Evolutionary conservation across 2,113 vertebrate species (phyloP).

Genomic region (Seriola dumerili): DNA sequence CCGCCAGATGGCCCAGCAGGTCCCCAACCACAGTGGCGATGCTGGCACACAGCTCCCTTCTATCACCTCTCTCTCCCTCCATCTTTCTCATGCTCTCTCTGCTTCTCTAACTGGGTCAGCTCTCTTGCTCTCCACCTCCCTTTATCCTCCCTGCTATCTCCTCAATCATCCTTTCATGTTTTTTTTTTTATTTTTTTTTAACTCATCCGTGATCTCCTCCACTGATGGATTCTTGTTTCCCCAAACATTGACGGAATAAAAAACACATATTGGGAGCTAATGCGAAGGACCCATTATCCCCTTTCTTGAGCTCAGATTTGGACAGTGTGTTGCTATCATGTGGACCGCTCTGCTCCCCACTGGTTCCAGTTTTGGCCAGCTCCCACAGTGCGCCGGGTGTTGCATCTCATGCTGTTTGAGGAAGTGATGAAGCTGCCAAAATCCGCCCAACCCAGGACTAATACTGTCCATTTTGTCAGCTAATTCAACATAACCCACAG

Average conservation of each 20-base stretch:
- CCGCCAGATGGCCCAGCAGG: conserved; percentile 83
- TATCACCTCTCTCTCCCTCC: conserved; percentile 52
- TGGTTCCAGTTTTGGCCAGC: conserved; percentile 43
- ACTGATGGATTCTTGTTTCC: conserved; percentile 16
- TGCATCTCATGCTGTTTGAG: conserved; percentile 55
- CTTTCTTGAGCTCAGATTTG: conserved; percentile 22
- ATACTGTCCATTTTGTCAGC: conserved; percentile 47
- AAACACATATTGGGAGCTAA: neutral
- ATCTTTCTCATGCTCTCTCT: conserved; percentile 31
- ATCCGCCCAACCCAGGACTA: conserved; percentile 17
- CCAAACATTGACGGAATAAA: neutral
- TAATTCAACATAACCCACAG: conserved; percentile 19
- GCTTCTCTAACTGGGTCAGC: conserved; percentile 75
- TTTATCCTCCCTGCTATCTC: conserved; percentile 43
- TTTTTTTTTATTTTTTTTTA: neutral
- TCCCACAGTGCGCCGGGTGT: conserved; percentile 12
- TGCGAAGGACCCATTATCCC: neutral
- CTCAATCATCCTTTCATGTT: conserved; percentile 54
- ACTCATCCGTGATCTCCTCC: neutral
- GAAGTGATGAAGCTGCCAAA: conserved; percentile 59
- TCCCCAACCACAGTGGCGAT: conserved; percentile 67
- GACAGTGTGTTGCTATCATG: conserved; percentile 13
- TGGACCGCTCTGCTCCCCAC: conserved; percentile 25
- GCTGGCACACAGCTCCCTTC: conserved; percentile 61
- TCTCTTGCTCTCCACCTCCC: conserved; percentile 51